Base-by-base conservation (phyloP, 2,888 invertebrate genomes). In the Trachelus stipa region DNA sequence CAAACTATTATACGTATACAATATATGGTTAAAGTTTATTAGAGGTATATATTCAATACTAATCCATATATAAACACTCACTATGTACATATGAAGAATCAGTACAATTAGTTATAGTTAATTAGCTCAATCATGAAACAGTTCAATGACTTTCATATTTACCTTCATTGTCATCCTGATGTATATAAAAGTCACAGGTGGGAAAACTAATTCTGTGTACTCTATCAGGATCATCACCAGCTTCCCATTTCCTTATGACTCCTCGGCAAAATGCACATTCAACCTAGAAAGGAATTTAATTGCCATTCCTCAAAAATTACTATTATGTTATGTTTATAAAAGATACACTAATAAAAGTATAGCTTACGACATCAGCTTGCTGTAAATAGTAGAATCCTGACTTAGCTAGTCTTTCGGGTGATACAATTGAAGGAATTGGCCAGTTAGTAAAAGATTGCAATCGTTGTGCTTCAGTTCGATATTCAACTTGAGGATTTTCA, bases 361-460 rank as follows among this genome's bases (percentile, higher is more conserved):
- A 23, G 23, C 71, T 88, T 86, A 93, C 93, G 89, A 92, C 91
- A 88, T 96, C 96, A 23, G 94, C 94, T 69, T 93, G 93, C 81
- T 95, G 94, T 3, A 96, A 92, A 88, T 96, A 98, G 90, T 96
- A 98, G 90, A 98, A 98, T 6, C 98, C 98, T 74, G 97, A 96
- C 88, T 93, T 94, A 1, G 97, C 97, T 81, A 98, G 92, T 11
- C 94, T 93, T 87, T 95, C 93, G 0, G 97, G 95, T 2, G 94
- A 93, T 33, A 98, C 93, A 79, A 93, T 92, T 73, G 91, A 91
- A 12, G 92, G 84, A 68, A 92, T 94, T 75, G 96, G 96, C 97
- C 97, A 97, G 91, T 94, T 94, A 77, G 92, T 92, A 90, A 96
- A 97, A 1, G 96, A 95, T 76, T 94, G 92, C 76, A 97, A 92